Conservation (phyloP, 1,140 invertebrate genomes). For the Caerostris darwini region DNA sequence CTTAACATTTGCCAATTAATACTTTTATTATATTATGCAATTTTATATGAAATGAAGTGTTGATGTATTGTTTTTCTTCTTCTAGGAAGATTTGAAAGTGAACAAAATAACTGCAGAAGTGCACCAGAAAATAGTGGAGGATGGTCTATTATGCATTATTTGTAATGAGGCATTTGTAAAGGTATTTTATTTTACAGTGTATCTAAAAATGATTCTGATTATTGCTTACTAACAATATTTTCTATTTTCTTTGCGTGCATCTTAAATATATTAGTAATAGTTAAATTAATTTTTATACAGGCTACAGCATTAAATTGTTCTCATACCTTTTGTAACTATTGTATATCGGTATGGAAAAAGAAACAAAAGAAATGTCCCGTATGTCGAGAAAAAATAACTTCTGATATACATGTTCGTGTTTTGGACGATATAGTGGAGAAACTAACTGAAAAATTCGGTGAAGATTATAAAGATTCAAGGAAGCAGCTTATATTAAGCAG, state of each 20-base stretch:
- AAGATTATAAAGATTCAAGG: neutral
- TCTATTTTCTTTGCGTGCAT: too few relatives aligned
- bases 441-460: neutral
- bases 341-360: constrained; percentile 29
- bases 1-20: too few relatives aligned
- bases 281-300: neutral
- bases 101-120: neutral
- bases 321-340: constrained; percentile 41
- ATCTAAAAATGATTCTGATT: too few relatives aligned
- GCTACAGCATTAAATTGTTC: neutral
- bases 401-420: neutral
- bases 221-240: too few relatives aligned
- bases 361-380: constrained; percentile 36
- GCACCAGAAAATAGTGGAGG: neutral
- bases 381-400: constrained; percentile 4
- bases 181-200: neutral
- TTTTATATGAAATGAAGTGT: too few relatives aligned
- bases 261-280: neutral
- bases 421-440: neutral
- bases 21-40: too few relatives aligned
- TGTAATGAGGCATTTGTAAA: neutral
- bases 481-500: neutral
- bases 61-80: too few relatives aligned
- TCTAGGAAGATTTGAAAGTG: too few relatives aligned
- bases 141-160: constrained; percentile 11